Evolutionary conservation across 2,888 invertebrate genomes (phyloP).

Genomic region (Dryocosmus kuriphilus): DNA sequence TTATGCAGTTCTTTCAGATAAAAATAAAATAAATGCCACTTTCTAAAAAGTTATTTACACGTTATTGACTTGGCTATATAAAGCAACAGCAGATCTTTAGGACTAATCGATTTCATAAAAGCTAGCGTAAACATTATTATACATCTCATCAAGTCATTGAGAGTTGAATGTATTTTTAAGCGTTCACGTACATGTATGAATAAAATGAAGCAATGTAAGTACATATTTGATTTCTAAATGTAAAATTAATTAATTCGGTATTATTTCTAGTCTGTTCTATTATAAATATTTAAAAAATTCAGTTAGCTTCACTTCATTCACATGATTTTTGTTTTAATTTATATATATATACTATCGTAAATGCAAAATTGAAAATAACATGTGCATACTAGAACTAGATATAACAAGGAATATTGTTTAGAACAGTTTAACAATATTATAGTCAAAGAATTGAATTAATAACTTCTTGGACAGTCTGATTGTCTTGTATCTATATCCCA

Average conservation of each 20-base stretch:
- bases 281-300: background rate
- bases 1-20: background rate
- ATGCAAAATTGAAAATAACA: constrained; percentile 23
- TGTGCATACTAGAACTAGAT: constrained; percentile 31
- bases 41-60: constrained; percentile 26
- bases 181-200: background rate
- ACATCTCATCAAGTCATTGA: constrained; percentile 22
- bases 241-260: background rate
- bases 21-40: background rate
- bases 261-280: background rate
- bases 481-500: background rate
- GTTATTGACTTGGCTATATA: constrained; percentile 25
- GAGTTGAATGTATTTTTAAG: background rate
- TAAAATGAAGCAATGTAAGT: background rate
- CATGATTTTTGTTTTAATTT: background rate
- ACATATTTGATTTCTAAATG: background rate
- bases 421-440: constrained; percentile 31
- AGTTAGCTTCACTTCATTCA: constrained; percentile 11
- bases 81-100: constrained; percentile 8
- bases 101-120: constrained; percentile 11
- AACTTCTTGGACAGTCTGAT: background rate
- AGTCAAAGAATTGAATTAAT: constrained; percentile 18
- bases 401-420: constrained; percentile 35
- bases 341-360: constrained; percentile 7
- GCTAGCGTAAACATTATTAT: constrained; percentile 10